Percentiles rank a stretch among this genome's conserved stretches.
Evolutionary conservation across 2,797 vertebrate genomes (phyloP).

Genomic region (Phoebastria nigripes): DNA sequence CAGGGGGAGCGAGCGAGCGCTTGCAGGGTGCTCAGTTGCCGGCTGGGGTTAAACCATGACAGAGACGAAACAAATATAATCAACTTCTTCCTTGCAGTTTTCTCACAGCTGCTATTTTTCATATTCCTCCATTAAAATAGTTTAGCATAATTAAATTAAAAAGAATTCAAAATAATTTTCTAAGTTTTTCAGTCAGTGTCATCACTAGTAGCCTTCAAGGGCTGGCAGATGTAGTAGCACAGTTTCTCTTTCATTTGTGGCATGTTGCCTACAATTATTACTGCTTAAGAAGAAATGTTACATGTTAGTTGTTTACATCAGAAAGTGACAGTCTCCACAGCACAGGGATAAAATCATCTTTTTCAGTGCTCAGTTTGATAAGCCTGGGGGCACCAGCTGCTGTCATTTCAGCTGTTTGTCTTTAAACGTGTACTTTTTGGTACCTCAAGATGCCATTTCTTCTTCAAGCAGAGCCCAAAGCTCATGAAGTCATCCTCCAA

Average conservation of each 20-base stretch:
- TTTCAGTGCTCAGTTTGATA: constrained; percentile 18
- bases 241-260: background rate
- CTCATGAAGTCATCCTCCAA: background rate
- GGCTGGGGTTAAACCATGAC: too few relatives aligned
- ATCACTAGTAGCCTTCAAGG: background rate
- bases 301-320: constrained; percentile 5
- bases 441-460: constrained; percentile 23
- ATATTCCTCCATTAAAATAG: background rate
- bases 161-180: background rate
- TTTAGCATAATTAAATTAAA: background rate
- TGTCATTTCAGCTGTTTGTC: constrained; percentile 49
- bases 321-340: background rate
- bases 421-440: background rate
- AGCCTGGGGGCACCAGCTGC: constrained; percentile 44
- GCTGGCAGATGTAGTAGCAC: background rate
- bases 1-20: too few relatives aligned
- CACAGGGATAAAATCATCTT: background rate
- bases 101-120: background rate
- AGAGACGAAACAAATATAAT: background rate
- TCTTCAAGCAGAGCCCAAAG: constrained; percentile 16
- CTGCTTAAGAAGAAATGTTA: constrained; percentile 1
- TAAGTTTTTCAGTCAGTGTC: background rate
- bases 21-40: too few relatives aligned
- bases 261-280: background rate
- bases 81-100: background rate